Evolutionary conservation across 2,113 vertebrate species (phyloP).

Genomic region (Actenoides lindsayi): DNA sequence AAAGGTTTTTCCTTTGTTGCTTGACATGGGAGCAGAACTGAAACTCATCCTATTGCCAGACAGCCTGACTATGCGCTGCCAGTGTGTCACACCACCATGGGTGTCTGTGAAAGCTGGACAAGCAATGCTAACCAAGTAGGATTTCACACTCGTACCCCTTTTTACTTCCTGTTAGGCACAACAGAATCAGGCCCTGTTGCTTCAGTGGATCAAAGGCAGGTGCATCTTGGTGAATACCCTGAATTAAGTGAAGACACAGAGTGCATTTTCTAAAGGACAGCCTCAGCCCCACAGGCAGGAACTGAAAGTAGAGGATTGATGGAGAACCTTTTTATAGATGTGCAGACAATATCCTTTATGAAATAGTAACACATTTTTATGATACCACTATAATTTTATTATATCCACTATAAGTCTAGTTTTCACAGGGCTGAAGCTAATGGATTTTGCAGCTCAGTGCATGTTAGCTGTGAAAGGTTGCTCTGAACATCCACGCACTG

Average conservation of each 20-base stretch:
- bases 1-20: not conserved
- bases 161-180: not conserved
- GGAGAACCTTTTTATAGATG: not conserved
- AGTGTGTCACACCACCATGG: not conserved
- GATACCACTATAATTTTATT: conserved; percentile 39
- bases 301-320: not conserved
- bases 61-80: not conserved
- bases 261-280: not conserved
- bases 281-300: not conserved
- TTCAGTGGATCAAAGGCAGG: not conserved
- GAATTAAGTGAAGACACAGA: not conserved
- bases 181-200: not conserved
- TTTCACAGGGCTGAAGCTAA: not conserved
- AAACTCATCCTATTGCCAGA: not conserved
- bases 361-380: conserved; percentile 36
- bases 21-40: not conserved
- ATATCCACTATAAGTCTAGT: not conserved
- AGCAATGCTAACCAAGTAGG: not conserved
- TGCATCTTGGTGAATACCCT: not conserved
- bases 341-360: conserved; percentile 21
- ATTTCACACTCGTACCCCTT: not conserved
- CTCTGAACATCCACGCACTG: not conserved
- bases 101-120: not conserved
- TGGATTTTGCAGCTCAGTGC: not conserved
- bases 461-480: not conserved